phyloP scores from a whole-genome alignment of 2,113 vertebrate species.

The Rhynchopsitta pachyrhyncha region DNA sequence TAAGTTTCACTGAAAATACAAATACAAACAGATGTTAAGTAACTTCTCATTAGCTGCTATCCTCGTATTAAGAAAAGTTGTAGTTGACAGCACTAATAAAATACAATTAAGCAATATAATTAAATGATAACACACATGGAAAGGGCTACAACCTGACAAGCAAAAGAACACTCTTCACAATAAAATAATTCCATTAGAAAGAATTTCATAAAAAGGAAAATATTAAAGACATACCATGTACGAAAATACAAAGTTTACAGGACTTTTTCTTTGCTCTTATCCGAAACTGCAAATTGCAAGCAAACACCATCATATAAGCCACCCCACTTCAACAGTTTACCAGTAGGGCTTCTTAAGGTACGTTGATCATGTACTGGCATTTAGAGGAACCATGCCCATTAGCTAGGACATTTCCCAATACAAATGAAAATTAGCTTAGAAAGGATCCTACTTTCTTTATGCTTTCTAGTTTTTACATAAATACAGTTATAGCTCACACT shows the following conservation, averaged over 20 bases:
- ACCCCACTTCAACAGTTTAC: not conserved
- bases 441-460: not conserved
- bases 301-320: not conserved
- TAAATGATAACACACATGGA: not conserved
- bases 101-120: not conserved
- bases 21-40: constrained; percentile 32
- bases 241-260: not conserved
- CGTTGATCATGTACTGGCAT: not conserved
- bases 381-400: not conserved
- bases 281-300: not conserved
- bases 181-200: not conserved
- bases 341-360: not conserved
- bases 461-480: not conserved
- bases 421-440: not conserved
- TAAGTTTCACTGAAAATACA: constrained; percentile 87
- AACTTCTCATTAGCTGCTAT: not conserved
- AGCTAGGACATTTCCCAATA: not conserved
- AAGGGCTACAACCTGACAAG: not conserved
- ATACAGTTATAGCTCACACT: not conserved
- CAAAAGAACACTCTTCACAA: not conserved
- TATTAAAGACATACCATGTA: not conserved
- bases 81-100: not conserved
- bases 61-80: not conserved
- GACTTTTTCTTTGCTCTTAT: not conserved
- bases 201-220: not conserved